A percentile compares a stretch with the other conserved stretches of the same genome.
These are phyloP conservation scores for Tetramorium bicarinatum DNA, from an alignment of 2,888 invertebrate species.

Conservation along the genomic window DNA sequence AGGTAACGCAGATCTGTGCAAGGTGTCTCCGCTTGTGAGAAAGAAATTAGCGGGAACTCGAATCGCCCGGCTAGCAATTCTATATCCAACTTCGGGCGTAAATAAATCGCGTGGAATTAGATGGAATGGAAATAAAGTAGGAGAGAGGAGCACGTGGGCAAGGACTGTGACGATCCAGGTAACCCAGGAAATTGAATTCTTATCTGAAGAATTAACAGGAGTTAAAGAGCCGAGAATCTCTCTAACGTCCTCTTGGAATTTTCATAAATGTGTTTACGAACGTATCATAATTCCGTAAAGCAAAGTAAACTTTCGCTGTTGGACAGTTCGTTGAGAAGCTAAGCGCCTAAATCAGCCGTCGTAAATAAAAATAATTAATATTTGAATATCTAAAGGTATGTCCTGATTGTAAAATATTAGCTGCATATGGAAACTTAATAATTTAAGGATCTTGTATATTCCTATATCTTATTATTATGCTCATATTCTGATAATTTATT, in stretches of 20 bases:
- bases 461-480: neutral
- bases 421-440: neutral
- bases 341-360: neutral
- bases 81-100: constrained; percentile 41
- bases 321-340: neutral
- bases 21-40: constrained; percentile 77
- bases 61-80: constrained; percentile 64
- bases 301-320: neutral
- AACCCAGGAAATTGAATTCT: constrained; percentile 18
- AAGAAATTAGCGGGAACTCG: constrained; percentile 78
- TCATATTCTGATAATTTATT: neutral
- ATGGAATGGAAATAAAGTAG: constrained; percentile 35
- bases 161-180: neutral
- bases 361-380: neutral
- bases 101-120: constrained; percentile 45
- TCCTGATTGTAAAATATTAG: neutral
- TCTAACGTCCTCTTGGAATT: constrained; percentile 1
- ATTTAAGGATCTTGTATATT: neutral
- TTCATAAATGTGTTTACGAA: neutral
- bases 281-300: neutral
- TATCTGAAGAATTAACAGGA: neutral
- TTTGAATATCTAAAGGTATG: neutral
- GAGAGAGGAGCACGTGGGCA: neutral
- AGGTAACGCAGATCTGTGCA: constrained; percentile 78
- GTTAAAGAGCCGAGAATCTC: constrained; percentile 11